These are phyloP conservation scores for Excalfactoria chinensis DNA, from an alignment of 2,113 vertebrate species.

Conservation along the genomic window DNA sequence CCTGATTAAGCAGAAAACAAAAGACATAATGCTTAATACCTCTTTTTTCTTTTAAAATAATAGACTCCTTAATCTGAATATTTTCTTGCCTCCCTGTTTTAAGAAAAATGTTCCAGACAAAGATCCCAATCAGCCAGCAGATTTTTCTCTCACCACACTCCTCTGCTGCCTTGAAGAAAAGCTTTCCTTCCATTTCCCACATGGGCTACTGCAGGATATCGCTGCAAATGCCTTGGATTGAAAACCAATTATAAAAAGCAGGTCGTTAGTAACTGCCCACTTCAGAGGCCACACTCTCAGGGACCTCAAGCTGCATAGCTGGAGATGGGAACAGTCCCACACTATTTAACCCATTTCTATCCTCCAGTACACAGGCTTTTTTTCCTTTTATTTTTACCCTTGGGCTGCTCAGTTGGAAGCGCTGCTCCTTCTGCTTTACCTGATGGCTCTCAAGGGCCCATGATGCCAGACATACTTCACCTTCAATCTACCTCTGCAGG, in stretches of 20 bases:
- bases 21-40: not conserved
- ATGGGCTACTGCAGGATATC: not conserved
- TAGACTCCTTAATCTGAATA: not conserved
- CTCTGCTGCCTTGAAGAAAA: not conserved
- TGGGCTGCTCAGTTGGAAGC: not conserved
- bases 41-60: not conserved
- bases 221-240: not conserved
- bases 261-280: not conserved
- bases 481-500: not conserved
- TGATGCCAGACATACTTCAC: not conserved
- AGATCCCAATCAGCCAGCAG: not conserved
- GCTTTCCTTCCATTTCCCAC: not conserved
- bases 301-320: not conserved
- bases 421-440: accelerated
- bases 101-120: not conserved
- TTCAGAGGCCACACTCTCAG: not conserved
- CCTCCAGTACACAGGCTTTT: not conserved
- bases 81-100: not conserved
- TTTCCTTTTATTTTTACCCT: not conserved
- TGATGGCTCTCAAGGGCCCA: not conserved
- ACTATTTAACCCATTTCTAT: not conserved
- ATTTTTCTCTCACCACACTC: not conserved
- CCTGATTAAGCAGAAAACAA: not conserved
- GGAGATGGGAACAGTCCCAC: not conserved
- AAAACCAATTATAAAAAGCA: not conserved